Evolutionary conservation across 2,888 invertebrate genomes (phyloP), one percentile per base, ranked within the genome.

Genomic region (Pollenia angustigena): DNA sequence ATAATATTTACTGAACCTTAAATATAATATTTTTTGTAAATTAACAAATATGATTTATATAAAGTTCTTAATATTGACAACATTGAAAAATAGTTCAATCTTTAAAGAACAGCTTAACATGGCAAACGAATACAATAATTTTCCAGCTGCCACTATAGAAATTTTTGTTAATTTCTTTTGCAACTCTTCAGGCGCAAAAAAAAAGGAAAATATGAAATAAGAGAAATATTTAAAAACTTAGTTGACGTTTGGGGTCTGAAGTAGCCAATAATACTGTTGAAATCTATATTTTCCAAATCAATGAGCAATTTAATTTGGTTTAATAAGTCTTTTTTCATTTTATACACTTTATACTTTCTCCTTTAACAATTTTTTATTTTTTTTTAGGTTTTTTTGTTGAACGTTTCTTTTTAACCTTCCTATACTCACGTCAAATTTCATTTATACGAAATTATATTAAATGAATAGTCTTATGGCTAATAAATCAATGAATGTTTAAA

Each of bases 281-380:
- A 84, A 84, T 84, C 74, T 80, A 80, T 84, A 80, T 74, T 84
- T 84, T 84, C 84, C 69, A 84, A 80, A 69, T 84, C 79, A 80
- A 40, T 80, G 79, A 80, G 69, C 84, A 74, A 80, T 84, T 79
- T 84, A 84, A 80, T 84, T 79, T 84, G 50, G 69, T 84, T 84
- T 80, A 62, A 68, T 69, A 69, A 79, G n/a, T 52, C 48, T 74
- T 52, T 1, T 10, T 18, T 1, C 64, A 23, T 52, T 64, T 8
- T 50, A 23, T 58, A 50, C 23, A 23, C 14, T 48, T 10, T 18
- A 54, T 54, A 54, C 54, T 54, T 11, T 23, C 50, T 32, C 6
- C 50, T 48, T 40, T 48, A 46, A 60, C 23, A 23, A 2, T 23
- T 2, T 23, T 10, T 3, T 60, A 48, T 60, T 74, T 50, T 60